Evolutionary conservation across 2,113 vertebrate species (phyloP).

Genomic region (Amblyopsis rosae): DNA sequence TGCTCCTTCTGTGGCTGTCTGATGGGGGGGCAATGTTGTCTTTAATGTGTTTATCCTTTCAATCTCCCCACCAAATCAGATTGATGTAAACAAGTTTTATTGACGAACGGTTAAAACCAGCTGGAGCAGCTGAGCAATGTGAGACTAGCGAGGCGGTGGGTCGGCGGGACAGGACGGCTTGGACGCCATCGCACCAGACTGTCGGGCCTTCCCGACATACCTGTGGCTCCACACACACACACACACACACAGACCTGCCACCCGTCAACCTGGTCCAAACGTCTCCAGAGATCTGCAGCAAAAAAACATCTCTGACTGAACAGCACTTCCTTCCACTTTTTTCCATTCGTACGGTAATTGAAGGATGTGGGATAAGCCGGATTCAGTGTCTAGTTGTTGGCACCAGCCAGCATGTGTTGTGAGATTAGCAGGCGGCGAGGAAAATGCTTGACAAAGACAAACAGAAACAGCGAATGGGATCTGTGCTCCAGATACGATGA

Average conservation of each 20-base stretch:
- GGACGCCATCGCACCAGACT: constrained; percentile 30
- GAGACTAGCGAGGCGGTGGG: constrained; percentile 48
- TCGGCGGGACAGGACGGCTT: constrained; percentile 60
- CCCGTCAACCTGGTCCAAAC: constrained; percentile 47
- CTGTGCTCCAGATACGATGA: constrained; percentile 26
- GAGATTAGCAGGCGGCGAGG: constrained; percentile 63
- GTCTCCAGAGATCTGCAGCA: constrained; percentile 57
- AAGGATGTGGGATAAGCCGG: constrained; percentile 58
- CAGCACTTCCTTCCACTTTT: constrained; percentile 38
- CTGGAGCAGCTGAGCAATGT: constrained; percentile 66
- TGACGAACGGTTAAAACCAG: constrained; percentile 56
- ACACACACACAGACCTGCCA: neutral
- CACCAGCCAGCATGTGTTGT: constrained; percentile 40
- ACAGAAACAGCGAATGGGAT: constrained; percentile 17
- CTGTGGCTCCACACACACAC: too few relatives aligned
- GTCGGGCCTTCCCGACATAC: too few relatives aligned
- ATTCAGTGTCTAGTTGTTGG: constrained; percentile 50
- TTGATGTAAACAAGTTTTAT: constrained; percentile 44
- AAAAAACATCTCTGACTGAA: constrained; percentile 58
- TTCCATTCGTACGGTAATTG: constrained; percentile 46
- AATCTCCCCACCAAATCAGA: neutral
- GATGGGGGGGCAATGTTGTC: neutral
- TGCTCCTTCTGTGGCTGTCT: neutral
- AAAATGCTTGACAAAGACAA: constrained; percentile 35
- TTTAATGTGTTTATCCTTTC: too few relatives aligned